A percentile compares a stretch with the other conserved stretches of the same genome.
These are phyloP conservation scores for Accipiter cooperii DNA, from an alignment of 2,113 vertebrate species.

Conservation along the genomic window DNA sequence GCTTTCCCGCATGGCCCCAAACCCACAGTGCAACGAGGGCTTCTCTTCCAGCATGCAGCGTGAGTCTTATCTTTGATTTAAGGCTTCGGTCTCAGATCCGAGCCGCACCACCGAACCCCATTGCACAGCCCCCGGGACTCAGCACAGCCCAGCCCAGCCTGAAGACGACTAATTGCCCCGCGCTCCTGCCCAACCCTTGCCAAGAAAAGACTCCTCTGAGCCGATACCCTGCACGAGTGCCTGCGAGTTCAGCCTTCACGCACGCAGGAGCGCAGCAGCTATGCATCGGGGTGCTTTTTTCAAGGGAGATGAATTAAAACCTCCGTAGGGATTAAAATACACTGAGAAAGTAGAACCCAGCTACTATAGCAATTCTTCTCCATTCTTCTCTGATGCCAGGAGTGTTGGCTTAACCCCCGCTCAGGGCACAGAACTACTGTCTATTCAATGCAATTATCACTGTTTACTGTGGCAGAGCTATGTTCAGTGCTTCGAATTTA, in stretches of 20 bases:
- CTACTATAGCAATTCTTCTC: background rate
- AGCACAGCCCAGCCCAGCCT: background rate
- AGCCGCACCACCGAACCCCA: background rate
- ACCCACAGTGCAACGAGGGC: background rate
- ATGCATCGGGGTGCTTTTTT: background rate
- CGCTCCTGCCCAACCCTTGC: background rate
- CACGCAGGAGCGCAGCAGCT: background rate
- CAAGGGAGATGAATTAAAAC: background rate
- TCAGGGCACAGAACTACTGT: background rate
- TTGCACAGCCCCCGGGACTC: background rate
- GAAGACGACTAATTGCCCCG: background rate
- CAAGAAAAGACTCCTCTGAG: background rate
- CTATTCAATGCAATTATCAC: background rate
- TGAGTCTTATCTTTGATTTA: background rate
- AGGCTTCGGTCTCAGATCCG: background rate
- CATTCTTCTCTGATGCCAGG: background rate
- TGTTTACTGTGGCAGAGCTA: background rate
- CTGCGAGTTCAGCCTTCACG: background rate
- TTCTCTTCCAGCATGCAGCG: background rate
- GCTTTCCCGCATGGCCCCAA: background rate
- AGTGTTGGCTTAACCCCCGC: background rate
- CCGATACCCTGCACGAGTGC: accelerated
- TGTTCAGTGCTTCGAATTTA: conserved; percentile 6
- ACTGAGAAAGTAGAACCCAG: background rate
- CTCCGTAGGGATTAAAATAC: background rate